Conservation (phyloP, 92 coral and sea anemone genomes). For the Micromussa lordhowensis region DNA sequence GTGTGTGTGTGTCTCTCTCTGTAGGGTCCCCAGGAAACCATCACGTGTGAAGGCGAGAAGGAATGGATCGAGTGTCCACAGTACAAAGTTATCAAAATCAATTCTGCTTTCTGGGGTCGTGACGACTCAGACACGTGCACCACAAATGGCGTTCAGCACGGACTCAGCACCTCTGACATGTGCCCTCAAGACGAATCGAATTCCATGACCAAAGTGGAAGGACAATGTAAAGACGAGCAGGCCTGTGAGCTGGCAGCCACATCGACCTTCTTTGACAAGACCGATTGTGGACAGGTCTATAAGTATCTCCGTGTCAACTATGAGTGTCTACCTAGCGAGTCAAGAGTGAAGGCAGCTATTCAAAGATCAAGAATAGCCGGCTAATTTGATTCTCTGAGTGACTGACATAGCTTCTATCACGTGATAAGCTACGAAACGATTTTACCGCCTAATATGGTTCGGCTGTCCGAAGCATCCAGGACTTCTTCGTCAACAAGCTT, state of each 20-base stretch:
- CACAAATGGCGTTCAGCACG: slow-evolving; percentile 82
- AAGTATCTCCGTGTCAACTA: slow-evolving; percentile 80
- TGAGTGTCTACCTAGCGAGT: slow-evolving; percentile 89
- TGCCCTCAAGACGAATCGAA: slow-evolving; percentile 94
- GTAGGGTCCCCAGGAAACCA: slow-evolving; percentile 75
- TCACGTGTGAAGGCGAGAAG: slow-evolving; percentile 91
- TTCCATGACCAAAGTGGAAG: slow-evolving; percentile 80
- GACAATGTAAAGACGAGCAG: slow-evolving; percentile 86
- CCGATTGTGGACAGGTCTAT: slow-evolving; percentile 82
- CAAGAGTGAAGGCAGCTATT: slow-evolving; percentile 86
- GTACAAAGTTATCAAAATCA: slow-evolving; percentile 78
- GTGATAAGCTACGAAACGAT: slow-evolving; percentile 20
- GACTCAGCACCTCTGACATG: slow-evolving; percentile 75
- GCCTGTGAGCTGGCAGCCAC: slow-evolving; percentile 92
- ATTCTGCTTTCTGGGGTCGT: slow-evolving; percentile 92
- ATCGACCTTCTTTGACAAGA: slow-evolving; percentile 87
- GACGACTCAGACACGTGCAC: slow-evolving; percentile 84
- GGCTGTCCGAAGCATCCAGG: slow-evolving; percentile 7
- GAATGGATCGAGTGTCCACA: slow-evolving; percentile 92
- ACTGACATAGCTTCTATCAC: slow-evolving; percentile 5
- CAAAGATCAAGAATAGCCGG: slow-evolving; percentile 56
- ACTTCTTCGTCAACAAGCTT: background rate
- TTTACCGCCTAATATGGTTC: slow-evolving; percentile 26
- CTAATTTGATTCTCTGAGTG: background rate
- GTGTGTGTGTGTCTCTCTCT: background rate